Conservation (phyloP, 2,888 invertebrate species). For the Polyommatus iphigenia region DNA sequence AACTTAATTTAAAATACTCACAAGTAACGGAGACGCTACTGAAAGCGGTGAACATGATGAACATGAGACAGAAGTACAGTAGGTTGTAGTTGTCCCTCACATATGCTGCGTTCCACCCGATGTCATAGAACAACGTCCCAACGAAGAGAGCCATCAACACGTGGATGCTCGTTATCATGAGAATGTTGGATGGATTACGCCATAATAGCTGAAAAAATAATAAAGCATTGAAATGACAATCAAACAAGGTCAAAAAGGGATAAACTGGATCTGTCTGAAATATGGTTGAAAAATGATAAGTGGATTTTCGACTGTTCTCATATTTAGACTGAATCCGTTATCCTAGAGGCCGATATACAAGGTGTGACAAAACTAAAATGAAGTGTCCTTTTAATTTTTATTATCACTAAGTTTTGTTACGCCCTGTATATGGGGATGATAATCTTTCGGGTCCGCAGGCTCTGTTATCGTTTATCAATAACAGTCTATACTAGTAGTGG, state of each 20-base stretch:
- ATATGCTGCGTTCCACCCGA: slow-evolving; percentile 92
- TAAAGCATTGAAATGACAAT: slow-evolving; percentile 39
- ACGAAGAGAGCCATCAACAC: slow-evolving; percentile 89
- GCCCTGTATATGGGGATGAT: no score
- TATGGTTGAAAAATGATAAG: background rate
- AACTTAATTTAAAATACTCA: slow-evolving; percentile 78
- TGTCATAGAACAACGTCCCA: slow-evolving; percentile 90
- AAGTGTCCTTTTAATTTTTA: no score
- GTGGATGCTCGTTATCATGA: slow-evolving; percentile 89
- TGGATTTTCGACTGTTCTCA: no score
- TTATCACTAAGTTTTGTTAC: no score
- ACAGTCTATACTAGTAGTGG: no score
- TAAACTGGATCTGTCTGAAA: background rate
- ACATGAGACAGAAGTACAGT: slow-evolving; percentile 95
- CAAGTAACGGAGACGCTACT: slow-evolving; percentile 94
- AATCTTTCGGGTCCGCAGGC: no score
- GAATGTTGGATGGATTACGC: slow-evolving; percentile 87
- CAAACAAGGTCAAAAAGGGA: background rate
- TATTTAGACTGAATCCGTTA: no score
- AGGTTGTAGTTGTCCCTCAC: slow-evolving; percentile 92
- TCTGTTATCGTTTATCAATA: no score
- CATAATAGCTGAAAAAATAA: slow-evolving; percentile 71
- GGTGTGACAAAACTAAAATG: no score
- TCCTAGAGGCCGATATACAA: no score
- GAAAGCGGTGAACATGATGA: slow-evolving; percentile 96